phyloP scores from a whole-genome alignment of 1,140 invertebrate species.

The Littorina saxatilis region DNA sequence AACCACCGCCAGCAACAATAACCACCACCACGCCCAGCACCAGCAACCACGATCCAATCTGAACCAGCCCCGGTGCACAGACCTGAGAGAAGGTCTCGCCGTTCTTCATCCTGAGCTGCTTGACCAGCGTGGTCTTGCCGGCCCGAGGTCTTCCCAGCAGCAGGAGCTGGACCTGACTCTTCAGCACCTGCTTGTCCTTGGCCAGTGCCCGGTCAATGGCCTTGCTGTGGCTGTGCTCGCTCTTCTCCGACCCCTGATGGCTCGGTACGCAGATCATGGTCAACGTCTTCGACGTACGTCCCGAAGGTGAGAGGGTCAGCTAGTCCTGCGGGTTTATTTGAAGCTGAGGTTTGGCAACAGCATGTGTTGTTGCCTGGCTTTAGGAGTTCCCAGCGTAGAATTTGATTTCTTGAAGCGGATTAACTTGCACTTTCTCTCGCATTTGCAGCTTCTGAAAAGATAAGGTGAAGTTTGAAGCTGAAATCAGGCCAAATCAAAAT shows the following conservation, averaged over 20 bases:
- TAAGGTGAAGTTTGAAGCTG: too few species aligned
- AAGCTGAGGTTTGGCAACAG: not conserved
- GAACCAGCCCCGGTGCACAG: too few species aligned
- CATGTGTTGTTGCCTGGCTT: not conserved
- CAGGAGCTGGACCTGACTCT: conserved; percentile 26
- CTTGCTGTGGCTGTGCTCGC: conserved; percentile 22
- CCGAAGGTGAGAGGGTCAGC: not conserved
- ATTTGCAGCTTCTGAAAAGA: too few species aligned
- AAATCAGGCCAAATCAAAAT: too few species aligned
- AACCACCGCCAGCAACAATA: too few species aligned
- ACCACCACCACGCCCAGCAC: too few species aligned
- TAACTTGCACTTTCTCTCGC: too few species aligned
- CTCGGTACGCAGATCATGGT: not conserved
- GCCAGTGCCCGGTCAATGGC: conserved; percentile 27
- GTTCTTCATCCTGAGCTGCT: conserved; percentile 15
- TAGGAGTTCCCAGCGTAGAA: not conserved
- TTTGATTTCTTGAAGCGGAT: not conserved
- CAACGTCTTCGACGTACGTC: not conserved
- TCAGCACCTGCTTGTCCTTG: conserved; percentile 32
- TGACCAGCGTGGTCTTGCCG: conserved; percentile 35
- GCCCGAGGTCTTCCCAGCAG: conserved; percentile 9
- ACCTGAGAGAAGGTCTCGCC: conserved; percentile 32
- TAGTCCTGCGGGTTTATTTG: too few species aligned
- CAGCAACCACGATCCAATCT: too few species aligned
- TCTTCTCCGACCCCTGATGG: conserved; percentile 10